Evolutionary conservation across 1,140 invertebrate genomes (phyloP).

Genomic region (Marisa cornuarietis): DNA sequence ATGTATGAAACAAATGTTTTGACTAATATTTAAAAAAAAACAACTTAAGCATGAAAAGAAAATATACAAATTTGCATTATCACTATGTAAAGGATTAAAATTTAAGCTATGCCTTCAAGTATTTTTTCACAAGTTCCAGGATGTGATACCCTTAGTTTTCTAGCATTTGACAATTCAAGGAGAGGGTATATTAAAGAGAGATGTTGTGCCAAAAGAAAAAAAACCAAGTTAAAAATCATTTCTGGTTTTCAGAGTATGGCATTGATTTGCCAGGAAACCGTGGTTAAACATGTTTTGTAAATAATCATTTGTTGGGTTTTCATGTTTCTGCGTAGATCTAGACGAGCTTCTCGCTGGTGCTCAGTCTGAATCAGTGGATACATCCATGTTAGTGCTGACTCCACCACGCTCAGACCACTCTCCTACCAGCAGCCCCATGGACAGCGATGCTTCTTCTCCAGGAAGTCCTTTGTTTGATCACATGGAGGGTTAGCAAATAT

Average conservation of each 20-base stretch:
- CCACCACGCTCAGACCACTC: conserved; percentile 56
- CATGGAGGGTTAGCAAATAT: conserved; percentile 31
- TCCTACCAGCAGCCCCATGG: conserved; percentile 37
- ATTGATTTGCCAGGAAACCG: not conserved
- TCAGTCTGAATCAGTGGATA: conserved; percentile 14
- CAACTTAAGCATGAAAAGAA: not conserved
- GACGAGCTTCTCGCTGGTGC: conserved; percentile 29
- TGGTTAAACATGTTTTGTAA: not conserved
- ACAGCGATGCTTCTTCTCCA: conserved; percentile 47
- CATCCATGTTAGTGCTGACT: conserved; percentile 40
- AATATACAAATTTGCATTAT: not conserved
- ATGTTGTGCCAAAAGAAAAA: not conserved
- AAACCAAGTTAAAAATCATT: not conserved
- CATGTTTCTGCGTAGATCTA: conserved; percentile 27
- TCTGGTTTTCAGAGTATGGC: too few relatives aligned
- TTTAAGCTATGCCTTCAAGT: too few relatives aligned
- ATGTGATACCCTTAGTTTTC: too few relatives aligned
- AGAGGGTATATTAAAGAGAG: not conserved
- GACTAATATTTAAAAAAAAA: not conserved
- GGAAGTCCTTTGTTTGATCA: conserved; percentile 50
- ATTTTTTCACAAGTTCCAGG: too few relatives aligned
- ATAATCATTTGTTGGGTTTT: conserved; percentile 3
- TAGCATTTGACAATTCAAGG: too few relatives aligned
- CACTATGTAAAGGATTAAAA: too few relatives aligned
- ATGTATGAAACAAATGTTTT: too few relatives aligned